These are phyloP conservation scores for Crocuta crocuta DNA, from an alignment of 2,113 vertebrate species.

Conservation along the genomic window DNA sequence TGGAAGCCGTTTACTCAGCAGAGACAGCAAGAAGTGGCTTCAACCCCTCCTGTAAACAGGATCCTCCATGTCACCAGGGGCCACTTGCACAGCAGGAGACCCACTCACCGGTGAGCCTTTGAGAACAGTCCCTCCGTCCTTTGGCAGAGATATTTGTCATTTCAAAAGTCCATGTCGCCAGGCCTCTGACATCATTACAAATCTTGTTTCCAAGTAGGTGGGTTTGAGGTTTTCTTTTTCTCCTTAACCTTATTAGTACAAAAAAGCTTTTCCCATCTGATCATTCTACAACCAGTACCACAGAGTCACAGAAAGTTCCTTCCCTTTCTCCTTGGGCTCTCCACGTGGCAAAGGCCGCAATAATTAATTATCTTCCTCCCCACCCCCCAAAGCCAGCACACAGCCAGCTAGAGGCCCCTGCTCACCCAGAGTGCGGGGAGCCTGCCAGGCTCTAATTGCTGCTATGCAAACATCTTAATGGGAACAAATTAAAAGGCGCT, in stretches of 20 bases:
- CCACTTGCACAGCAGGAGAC: background rate
- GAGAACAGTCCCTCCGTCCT: background rate
- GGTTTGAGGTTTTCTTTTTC: background rate
- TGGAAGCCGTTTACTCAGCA: background rate
- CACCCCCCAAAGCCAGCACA: background rate
- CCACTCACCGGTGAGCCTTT: background rate
- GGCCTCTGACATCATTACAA: background rate
- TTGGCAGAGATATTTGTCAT: background rate
- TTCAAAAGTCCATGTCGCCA: background rate
- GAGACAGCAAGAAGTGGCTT: background rate
- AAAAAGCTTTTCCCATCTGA: slow-evolving; percentile 27
- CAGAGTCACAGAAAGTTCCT: background rate
- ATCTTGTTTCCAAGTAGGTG: background rate
- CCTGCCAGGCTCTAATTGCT: background rate
- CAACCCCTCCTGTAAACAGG: background rate
- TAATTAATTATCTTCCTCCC: background rate
- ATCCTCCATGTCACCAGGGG: background rate
- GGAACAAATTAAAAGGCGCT: slow-evolving; percentile 61
- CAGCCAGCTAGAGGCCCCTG: background rate
- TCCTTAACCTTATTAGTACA: background rate
- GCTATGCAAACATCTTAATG: slow-evolving; percentile 53
- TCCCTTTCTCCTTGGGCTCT: background rate
- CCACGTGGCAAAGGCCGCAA: background rate
- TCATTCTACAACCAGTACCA: background rate
- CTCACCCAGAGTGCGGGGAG: fast-evolving